A percentile compares a stretch with the other conserved stretches of the same genome.
These are phyloP conservation scores for Macropodus opercularis DNA, from an alignment of 2,797 vertebrate species.

Conservation along the genomic window DNA sequence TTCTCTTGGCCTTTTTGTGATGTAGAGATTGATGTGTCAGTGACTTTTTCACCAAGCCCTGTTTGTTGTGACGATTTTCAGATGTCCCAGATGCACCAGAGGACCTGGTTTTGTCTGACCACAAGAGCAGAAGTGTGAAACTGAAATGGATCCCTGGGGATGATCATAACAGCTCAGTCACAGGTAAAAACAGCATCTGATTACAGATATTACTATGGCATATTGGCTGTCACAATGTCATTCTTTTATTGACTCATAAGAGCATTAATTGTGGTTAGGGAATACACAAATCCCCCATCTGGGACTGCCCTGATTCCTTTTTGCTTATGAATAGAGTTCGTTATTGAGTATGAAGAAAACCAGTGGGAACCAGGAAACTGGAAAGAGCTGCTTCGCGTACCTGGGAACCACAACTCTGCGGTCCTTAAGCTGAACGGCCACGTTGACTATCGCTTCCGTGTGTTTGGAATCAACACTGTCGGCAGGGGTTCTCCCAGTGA, in stretches of 20 bases:
- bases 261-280: slow-evolving; percentile 48
- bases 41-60: slow-evolving; percentile 37
- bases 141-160: slow-evolving; percentile 91
- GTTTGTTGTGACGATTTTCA: slow-evolving; percentile 69
- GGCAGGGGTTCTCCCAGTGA: slow-evolving; percentile 86
- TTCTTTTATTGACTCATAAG: slow-evolving; percentile 59
- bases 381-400: slow-evolving; percentile 84
- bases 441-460: slow-evolving; percentile 88
- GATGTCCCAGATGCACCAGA: slow-evolving; percentile 90
- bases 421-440: slow-evolving; percentile 85
- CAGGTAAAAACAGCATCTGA: slow-evolving; percentile 82
- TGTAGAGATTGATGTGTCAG: slow-evolving; percentile 38
- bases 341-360: slow-evolving; percentile 91
- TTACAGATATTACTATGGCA: slow-evolving; percentile 13
- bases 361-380: slow-evolving; percentile 87
- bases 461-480: slow-evolving; percentile 85
- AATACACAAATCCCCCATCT: slow-evolving; percentile 39
- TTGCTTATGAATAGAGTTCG: slow-evolving; percentile 83
- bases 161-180: slow-evolving; percentile 88
- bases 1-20: slow-evolving; percentile 25
- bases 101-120: slow-evolving; percentile 86
- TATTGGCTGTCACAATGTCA: slow-evolving; percentile 36
- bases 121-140: slow-evolving; percentile 85
- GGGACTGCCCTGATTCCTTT: slow-evolving; percentile 49
- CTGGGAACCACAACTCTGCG: slow-evolving; percentile 79